Evolutionary conservation across 2,888 invertebrate genomes (phyloP).

Genomic region (Ormyrus nitidulus): DNA sequence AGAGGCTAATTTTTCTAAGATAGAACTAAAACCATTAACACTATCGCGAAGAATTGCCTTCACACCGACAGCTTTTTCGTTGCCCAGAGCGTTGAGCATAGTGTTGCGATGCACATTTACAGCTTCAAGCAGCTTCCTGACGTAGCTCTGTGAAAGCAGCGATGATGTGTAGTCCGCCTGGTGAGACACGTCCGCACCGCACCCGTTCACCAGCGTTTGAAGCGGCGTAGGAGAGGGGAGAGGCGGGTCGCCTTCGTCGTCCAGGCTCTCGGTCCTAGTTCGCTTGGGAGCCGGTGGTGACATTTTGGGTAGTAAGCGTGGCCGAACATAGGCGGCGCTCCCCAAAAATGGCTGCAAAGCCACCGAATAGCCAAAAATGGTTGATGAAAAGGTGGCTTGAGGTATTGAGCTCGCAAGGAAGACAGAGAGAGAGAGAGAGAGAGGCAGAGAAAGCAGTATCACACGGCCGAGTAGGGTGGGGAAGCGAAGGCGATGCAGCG

Average conservation of each 20-base stretch:
- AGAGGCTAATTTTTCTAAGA: neutral
- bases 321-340: too few relatives aligned
- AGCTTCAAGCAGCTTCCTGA: neutral
- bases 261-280: too few relatives aligned
- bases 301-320: too few relatives aligned
- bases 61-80: neutral
- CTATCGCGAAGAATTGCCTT: neutral
- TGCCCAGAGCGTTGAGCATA: neutral
- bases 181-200: neutral
- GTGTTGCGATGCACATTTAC: neutral
- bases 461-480: neutral
- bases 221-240: too few relatives aligned
- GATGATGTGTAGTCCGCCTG: neutral
- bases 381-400: too few relatives aligned
- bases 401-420: too few relatives aligned
- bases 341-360: too few relatives aligned
- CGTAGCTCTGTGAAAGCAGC: neutral
- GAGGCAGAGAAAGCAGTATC: neutral
- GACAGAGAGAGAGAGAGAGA: neutral
- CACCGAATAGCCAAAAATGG: too few relatives aligned
- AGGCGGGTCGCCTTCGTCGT: too few relatives aligned
- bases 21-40: neutral
- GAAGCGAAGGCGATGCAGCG: too few relatives aligned
- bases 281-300: too few relatives aligned
- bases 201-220: too few relatives aligned